These are phyloP conservation scores for Neria commutata DNA, from an alignment of 2,888 invertebrate genomes.

Conservation along the genomic window DNA sequence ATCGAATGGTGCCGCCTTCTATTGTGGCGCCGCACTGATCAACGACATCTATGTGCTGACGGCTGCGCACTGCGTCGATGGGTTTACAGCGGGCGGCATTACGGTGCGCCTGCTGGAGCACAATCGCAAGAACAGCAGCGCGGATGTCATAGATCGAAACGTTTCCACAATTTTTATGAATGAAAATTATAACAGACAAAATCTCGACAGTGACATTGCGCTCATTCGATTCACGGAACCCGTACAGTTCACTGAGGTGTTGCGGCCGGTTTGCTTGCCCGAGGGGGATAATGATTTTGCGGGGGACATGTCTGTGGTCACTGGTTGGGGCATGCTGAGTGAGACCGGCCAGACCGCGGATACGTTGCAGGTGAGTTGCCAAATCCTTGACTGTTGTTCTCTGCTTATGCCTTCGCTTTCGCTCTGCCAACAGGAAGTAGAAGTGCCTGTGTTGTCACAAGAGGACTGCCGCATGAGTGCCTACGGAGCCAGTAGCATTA, in stretches of 20 bases:
- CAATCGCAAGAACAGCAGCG: constrained; percentile 65
- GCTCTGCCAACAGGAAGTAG: constrained; percentile 68
- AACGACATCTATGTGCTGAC: constrained; percentile 77
- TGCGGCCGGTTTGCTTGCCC: constrained; percentile 82
- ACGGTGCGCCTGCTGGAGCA: constrained; percentile 75
- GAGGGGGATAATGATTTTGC: constrained; percentile 50
- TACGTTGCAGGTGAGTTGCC: constrained; percentile 63
- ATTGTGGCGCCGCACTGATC: constrained; percentile 78
- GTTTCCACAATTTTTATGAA: constrained; percentile 66
- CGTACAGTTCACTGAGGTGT: constrained; percentile 65
- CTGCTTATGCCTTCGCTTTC: neutral
- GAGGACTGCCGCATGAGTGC: constrained; percentile 58
- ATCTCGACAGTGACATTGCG: constrained; percentile 84
- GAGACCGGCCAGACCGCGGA: constrained; percentile 73
- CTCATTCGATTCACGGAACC: constrained; percentile 71
- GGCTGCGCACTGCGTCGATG: constrained; percentile 76
- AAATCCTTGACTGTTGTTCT: neutral
- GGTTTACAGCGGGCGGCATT: constrained; percentile 67
- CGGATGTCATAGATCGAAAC: constrained; percentile 50
- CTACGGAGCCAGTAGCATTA: constrained; percentile 52
- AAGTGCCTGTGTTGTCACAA: constrained; percentile 72
- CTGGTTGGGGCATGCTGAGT: constrained; percentile 79
- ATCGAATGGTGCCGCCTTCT: constrained; percentile 65
- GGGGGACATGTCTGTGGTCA: constrained; percentile 66
- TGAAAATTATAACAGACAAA: constrained; percentile 71